phyloP scores from a whole-genome alignment of 2,797 vertebrate species.

The Ibycter americanus region DNA sequence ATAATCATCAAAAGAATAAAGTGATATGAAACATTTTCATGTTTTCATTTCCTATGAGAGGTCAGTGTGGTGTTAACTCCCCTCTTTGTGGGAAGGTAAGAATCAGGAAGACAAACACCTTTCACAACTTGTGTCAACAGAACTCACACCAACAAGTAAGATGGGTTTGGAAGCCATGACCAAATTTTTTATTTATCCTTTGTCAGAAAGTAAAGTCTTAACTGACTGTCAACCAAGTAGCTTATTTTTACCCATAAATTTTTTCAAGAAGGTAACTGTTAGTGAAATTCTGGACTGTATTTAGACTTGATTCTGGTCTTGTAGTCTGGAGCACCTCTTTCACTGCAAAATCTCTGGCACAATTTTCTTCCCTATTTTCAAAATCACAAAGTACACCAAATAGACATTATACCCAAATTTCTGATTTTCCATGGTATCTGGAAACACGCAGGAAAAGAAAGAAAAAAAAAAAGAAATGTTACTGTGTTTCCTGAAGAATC shows the following conservation, averaged over 20 bases:
- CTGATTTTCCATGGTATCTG: neutral
- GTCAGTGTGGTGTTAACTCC: neutral
- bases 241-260: neutral
- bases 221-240: neutral
- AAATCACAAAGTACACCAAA: neutral
- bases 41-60: neutral
- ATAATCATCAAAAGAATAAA: neutral
- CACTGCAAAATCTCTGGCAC: neutral
- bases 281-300: neutral
- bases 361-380: neutral
- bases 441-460: neutral
- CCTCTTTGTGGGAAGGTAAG: neutral
- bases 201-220: neutral
- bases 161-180: neutral
- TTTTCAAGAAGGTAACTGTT: neutral
- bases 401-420: neutral
- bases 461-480: no score
- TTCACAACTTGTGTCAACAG: neutral
- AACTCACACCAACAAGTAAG: neutral
- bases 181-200: neutral
- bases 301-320: neutral
- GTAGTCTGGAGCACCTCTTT: neutral
- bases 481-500: neutral
- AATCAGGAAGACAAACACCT: neutral
- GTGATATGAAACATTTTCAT: neutral